Evolutionary conservation across 2,888 invertebrate species (phyloP).

Genomic region (Chaetoderma sp.): DNA sequence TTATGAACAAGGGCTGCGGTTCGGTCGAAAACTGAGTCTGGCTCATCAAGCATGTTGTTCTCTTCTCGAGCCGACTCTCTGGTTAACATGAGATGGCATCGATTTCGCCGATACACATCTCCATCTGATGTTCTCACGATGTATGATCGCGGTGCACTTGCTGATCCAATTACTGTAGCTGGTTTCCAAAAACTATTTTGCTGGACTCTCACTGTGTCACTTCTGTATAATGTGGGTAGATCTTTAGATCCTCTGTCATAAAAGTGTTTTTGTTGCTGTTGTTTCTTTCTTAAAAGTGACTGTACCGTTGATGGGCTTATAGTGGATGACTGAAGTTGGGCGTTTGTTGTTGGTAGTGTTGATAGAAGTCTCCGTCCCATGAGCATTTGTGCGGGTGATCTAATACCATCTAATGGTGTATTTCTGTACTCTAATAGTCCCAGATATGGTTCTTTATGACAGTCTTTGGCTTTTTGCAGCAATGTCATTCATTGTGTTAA

Average conservation of each 20-base stretch:
- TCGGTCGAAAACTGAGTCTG: too few species aligned
- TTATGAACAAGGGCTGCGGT: too few species aligned
- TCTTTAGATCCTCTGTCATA: slow-evolving; percentile 7
- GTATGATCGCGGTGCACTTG: not conserved
- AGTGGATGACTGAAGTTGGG: not conserved
- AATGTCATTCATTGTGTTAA: slow-evolving; percentile 16
- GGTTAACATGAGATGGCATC: not conserved
- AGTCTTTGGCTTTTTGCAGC: not conserved
- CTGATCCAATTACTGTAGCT: not conserved
- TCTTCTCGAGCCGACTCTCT: too few species aligned
- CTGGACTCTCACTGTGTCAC: not conserved
- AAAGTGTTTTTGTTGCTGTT: slow-evolving; percentile 1
- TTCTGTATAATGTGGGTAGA: not conserved
- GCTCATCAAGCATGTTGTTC: not conserved
- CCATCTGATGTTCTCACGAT: too few species aligned
- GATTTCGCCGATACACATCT: slow-evolving; percentile 6
- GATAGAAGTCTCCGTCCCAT: slow-evolving; percentile 14
- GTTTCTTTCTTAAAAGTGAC: not conserved
- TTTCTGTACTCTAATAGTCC: slow-evolving; percentile 6
- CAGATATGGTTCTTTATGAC: slow-evolving; percentile 5
- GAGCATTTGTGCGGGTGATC: slow-evolving; percentile 8
- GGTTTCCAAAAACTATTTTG: not conserved
- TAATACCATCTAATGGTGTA: slow-evolving; percentile 6
- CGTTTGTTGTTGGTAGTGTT: not conserved
- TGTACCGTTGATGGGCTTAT: not conserved